Percentiles rank a stretch among this genome's conserved stretches.
Conservation (phyloP, 2,113 vertebrate species). For the Sinocyclocheilus maitianheensis region DNA sequence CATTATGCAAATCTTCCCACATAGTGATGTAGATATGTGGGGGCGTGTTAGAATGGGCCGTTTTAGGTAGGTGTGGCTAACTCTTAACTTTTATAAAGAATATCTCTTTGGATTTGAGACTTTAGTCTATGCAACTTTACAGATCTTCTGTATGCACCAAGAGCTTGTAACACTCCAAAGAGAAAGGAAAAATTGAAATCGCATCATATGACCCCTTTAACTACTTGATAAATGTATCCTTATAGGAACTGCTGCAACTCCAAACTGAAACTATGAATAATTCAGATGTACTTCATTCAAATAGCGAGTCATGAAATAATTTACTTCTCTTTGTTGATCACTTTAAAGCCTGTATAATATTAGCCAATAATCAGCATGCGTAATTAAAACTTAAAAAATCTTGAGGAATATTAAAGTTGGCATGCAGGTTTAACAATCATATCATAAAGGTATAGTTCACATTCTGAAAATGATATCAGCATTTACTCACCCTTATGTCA, state of each 20-base stretch:
- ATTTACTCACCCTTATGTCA: too few relatives aligned
- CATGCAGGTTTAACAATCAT: background rate
- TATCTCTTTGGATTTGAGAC: too few relatives aligned
- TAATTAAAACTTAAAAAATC: background rate
- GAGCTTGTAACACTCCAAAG: too few relatives aligned
- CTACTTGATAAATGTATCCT: background rate
- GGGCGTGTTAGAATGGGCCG: too few relatives aligned
- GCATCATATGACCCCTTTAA: background rate
- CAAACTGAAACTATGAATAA: background rate
- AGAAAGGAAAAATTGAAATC: too few relatives aligned
- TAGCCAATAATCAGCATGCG: background rate
- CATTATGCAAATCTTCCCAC: too few relatives aligned
- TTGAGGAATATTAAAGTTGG: background rate
- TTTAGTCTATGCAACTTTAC: too few relatives aligned
- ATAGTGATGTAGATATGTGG: too few relatives aligned
- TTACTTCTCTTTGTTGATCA: slow-evolving; percentile 3
- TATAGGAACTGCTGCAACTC: background rate
- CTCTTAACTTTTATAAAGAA: too few relatives aligned
- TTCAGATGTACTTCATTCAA: background rate
- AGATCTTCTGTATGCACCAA: too few relatives aligned
- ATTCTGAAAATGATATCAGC: background rate
- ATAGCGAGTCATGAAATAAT: slow-evolving; percentile 8
- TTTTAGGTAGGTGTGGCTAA: too few relatives aligned
- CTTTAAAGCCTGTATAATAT: background rate
- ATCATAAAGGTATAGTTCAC: background rate